A percentile compares a stretch with the other conserved stretches of the same genome.
phyloP scores from a whole-genome alignment of 2,888 invertebrate species.

The Limnephilus rhombicus region DNA sequence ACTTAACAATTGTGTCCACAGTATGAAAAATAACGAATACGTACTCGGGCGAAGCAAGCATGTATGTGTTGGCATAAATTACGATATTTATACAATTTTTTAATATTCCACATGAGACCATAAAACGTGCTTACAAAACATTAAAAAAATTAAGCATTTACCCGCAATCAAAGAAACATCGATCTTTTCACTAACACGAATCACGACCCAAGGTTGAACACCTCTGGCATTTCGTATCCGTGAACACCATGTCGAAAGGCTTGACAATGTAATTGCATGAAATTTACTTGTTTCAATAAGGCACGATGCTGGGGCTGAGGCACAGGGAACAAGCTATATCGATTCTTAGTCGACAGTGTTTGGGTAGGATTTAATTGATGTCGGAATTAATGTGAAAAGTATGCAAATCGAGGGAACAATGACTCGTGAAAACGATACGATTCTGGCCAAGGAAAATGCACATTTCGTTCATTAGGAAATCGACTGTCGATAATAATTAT shows the following conservation, averaged over 20 bases:
- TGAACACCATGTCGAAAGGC: conserved; percentile 46
- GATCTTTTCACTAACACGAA: background rate
- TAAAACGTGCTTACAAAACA: no score
- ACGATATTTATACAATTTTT: no score
- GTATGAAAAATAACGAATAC: no score
- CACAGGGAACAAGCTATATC: conserved; percentile 48
- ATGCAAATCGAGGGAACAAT: conserved; percentile 59
- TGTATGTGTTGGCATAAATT: no score
- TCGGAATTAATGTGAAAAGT: conserved; percentile 64
- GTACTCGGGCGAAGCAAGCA: background rate
- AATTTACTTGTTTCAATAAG: conserved; percentile 63
- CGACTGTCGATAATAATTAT: background rate
- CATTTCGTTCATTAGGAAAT: background rate
- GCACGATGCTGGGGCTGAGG: conserved; percentile 49
- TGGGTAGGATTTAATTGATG: conserved; percentile 65
- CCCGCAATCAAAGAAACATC: background rate
- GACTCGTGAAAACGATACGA: conserved; percentile 25
- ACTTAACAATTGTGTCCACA: background rate
- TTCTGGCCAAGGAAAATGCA: background rate
- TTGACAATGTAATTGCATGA: conserved; percentile 57
- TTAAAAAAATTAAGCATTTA: background rate
- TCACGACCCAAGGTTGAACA: background rate
- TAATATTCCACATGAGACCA: no score
- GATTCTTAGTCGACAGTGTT: conserved; percentile 57
- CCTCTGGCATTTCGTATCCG: conserved; percentile 25